Base-by-base conservation (phyloP, 2,797 vertebrate genomes). In the Netta rufina region DNA sequence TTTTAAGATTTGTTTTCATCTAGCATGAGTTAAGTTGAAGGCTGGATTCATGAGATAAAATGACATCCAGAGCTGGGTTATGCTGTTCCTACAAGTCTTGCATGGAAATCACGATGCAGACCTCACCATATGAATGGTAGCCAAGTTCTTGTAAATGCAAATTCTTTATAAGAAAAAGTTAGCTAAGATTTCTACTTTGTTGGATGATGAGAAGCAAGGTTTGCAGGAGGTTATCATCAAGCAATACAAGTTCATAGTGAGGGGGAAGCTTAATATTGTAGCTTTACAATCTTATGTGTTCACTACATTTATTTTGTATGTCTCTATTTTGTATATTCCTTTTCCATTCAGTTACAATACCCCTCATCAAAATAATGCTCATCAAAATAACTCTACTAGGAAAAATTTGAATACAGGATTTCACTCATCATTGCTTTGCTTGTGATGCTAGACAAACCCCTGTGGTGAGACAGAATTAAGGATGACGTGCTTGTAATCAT, bases 31-130 rank as follows among this genome's bases (percentile, higher is more conserved):
- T 82, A 86, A 73, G 83, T 80, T 93, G 92, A 97, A 96, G 91
- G 94, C 94, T 96, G 95, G 78, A 92, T 95, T 96, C 93, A 75
- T 0, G 80, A 95, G 96, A 96, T 95, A 96, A 96, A 96, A 92
- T 77, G 70, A 92, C 75, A 95, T 86, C 1, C 16, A 86, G 87
- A 96, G 87, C 15, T 78, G 32, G 91, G 75, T 90, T 93, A 39
- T 79, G 76, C 81, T 62, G 38, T 53, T 90, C 56, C 73, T 81
- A 43, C 64, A 79, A 86, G 90, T 49, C 57, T 56, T 90, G 94
- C 65, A 89, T 96, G 76, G 75, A 96, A 90, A 96, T 94, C n/a
- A 36, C 2, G 7, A 28, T 36, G 62, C 41, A 89, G 74, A n/a
- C 69, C 84, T 89, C 60, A 57, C 58, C 41, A 4, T 14, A 28